Percentiles rank a stretch among this genome's conserved stretches.
These are phyloP conservation scores for Meloe dianella DNA, from an alignment of 2,888 invertebrate genomes.

Conservation along the genomic window DNA sequence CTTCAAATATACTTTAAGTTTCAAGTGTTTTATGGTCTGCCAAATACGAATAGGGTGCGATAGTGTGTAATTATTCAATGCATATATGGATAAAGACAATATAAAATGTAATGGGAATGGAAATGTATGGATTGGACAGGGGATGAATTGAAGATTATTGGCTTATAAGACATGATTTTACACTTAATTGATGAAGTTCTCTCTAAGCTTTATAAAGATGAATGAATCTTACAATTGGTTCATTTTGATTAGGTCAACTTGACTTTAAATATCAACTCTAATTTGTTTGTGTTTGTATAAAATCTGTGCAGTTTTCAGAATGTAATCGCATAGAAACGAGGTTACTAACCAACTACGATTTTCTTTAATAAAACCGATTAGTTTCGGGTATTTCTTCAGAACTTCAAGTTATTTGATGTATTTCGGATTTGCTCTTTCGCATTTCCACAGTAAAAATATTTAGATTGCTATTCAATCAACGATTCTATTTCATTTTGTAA, in stretches of 20 bases:
- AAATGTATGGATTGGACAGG: not conserved
- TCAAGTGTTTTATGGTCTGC: slow-evolving; percentile 3
- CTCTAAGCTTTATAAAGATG: no score
- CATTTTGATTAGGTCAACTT: no score
- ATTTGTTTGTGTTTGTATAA: no score
- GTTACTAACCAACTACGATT: no score
- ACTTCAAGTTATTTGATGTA: not conserved
- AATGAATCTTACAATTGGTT: no score
- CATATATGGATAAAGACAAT: not conserved
- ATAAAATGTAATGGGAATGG: not conserved
- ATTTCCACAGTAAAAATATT: not conserved
- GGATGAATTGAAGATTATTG: not conserved
- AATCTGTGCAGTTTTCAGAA: no score
- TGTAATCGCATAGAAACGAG: no score
- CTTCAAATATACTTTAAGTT: not conserved
- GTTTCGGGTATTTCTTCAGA: no score
- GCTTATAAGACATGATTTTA: not conserved
- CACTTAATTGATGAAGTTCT: not conserved
- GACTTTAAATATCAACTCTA: no score
- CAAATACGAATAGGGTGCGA: not conserved
- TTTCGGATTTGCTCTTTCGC: not conserved
- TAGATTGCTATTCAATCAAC: not conserved
- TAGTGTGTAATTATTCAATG: not conserved
- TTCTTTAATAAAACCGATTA: no score
- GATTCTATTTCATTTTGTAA: not conserved